Evolutionary conservation across 2,888 invertebrate species (phyloP), one percentile per base, ranked within the genome.

Genomic region (Scaptomyza reducta): DNA sequence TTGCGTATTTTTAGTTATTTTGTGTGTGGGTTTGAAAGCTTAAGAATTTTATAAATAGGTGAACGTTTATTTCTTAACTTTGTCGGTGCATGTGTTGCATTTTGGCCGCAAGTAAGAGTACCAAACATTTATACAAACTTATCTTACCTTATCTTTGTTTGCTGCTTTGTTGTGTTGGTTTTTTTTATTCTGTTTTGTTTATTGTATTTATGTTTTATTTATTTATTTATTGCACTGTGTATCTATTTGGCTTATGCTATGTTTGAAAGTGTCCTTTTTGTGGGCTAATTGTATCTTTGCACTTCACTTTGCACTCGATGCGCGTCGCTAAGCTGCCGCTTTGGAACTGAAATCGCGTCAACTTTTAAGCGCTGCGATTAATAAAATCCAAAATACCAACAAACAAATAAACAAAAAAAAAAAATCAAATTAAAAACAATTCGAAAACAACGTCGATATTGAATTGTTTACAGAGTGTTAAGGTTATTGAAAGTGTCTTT

Each of bases 291-390:
- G 5, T 10, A 44, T 14, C 9, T 6, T 6, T 13, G 40, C 45
- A 70, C 53, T 72, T 54, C 59, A 70, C 70, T 73, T 59, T 14
- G 33, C 51, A 73, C 54, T 54, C 35, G 74, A 27, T 66, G 59
- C 67, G 67, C 66, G 44, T 40, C 13, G 53, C 38, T 49, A 31
- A 50, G 35, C 51, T 54, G 74, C n/a, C 47, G 69, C 49, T 49
- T 64, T 47, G 4, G 22, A 64, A 72, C 53, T 64, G 44, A 72
- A 55, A 44, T 29, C 44, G 40, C 33, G 33, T 22, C 33, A 27
- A 41, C 13, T 25, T 51, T 29, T n/a, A 45, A 63, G 40, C 18
- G 14, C 11, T 38, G 44, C 38, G 44, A 27, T 31, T 51, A 29
- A 50, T 50, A 13, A 35, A 64, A 54, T 49, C 14, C 27, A 22